phyloP scores from a whole-genome alignment of 2,797 vertebrate species.

The Delichon dasypus region DNA sequence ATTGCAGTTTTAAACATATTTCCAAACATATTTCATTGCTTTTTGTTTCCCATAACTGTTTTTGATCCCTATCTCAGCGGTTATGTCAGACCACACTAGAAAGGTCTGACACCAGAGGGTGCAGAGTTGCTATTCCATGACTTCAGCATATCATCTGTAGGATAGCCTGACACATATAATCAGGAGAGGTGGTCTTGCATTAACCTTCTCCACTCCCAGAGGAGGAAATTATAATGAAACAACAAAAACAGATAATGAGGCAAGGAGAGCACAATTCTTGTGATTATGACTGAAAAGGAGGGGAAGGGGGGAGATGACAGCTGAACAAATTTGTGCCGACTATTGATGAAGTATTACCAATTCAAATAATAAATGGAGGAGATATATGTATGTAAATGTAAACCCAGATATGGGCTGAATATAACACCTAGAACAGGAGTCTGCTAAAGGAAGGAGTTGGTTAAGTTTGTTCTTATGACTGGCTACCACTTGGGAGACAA shows the following conservation, averaged over 20 bases:
- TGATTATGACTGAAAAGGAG: background rate
- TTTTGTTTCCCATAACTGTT: background rate
- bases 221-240: constrained; percentile 13
- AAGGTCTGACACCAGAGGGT: background rate
- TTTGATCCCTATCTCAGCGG: background rate
- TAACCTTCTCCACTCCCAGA: background rate
- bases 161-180: background rate
- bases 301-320: rapidly evolving
- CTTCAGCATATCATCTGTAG: background rate
- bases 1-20: background rate
- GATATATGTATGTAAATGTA: background rate
- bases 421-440: background rate
- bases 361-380: background rate
- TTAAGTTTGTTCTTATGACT: background rate
- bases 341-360: background rate
- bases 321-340: background rate
- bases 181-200: background rate
- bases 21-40: background rate
- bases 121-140: background rate
- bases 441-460: background rate
- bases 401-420: background rate
- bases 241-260: background rate
- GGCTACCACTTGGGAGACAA: background rate
- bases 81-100: background rate
- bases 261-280: background rate